Percentiles rank a stretch among this genome's conserved stretches.
These are phyloP conservation scores for Parapsyche elsis DNA, from an alignment of 1,140 invertebrate species.

Conservation along the genomic window DNA sequence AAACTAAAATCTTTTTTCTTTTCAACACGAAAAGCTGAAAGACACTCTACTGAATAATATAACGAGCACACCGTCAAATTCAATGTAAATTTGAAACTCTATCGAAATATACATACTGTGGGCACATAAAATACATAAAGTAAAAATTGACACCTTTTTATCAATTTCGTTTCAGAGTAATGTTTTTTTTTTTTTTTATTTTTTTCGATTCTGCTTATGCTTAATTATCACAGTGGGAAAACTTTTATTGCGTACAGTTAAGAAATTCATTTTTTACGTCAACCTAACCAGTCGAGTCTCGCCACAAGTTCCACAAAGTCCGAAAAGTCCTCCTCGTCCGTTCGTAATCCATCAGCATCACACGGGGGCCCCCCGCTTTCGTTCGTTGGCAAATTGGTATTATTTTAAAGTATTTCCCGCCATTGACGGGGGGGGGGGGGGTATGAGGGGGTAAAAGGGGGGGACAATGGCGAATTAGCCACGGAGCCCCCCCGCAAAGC, in stretches of 20 bases:
- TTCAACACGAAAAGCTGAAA: no score
- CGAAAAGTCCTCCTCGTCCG: neutral
- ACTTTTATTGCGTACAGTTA: neutral
- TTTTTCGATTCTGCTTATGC: neutral
- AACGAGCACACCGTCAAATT: no score
- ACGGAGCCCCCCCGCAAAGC: conserved; percentile 48
- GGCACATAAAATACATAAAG: no score
- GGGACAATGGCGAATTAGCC: conserved; percentile 52
- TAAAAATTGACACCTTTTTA: no score
- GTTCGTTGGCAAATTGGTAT: conserved; percentile 45
- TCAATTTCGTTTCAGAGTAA: no score
- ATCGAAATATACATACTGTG: no score
- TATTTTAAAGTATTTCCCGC: conserved; percentile 47
- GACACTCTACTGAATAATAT: no score
- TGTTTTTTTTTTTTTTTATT: neutral
- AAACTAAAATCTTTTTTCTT: no score
- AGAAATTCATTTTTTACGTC: conserved; percentile 21
- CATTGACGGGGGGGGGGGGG: neutral
- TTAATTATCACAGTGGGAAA: neutral
- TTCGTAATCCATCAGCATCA: conserved; percentile 46
- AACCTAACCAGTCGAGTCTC: neutral
- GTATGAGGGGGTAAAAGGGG: neutral
- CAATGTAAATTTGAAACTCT: no score
- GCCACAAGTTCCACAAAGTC: neutral
- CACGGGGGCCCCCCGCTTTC: no score